These are phyloP conservation scores for Hoplodrina ambigua DNA, from an alignment of 2,888 invertebrate species.

Conservation along the genomic window DNA sequence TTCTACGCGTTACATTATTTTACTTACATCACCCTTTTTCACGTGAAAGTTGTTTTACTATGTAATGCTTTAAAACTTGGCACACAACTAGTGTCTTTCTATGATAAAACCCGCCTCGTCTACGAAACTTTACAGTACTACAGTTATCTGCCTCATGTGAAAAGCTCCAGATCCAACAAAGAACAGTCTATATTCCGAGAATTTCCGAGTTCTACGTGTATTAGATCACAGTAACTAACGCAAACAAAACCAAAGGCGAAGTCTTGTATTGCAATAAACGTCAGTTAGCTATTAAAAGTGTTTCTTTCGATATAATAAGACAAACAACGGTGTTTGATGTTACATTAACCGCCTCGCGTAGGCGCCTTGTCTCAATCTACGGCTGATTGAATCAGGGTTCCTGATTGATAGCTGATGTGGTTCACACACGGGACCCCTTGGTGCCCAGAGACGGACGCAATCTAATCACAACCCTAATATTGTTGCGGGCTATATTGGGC, in stretches of 20 bases:
- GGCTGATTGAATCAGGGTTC: constrained; percentile 63
- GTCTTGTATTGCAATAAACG: neutral
- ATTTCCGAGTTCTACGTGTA: neutral
- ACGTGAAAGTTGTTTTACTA: neutral
- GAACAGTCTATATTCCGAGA: neutral
- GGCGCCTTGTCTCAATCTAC: constrained; percentile 32
- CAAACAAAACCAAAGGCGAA: neutral
- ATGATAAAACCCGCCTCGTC: neutral
- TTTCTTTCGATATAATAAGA: constrained; percentile 1
- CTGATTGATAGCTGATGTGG: constrained; percentile 64
- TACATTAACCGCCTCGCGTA: constrained; percentile 22
- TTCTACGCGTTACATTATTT: too few relatives aligned
- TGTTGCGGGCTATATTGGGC: constrained; percentile 48
- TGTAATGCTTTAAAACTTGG: neutral
- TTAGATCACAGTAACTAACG: neutral
- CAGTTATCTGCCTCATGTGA: neutral
- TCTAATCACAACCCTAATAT: constrained; percentile 61
- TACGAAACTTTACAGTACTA: neutral
- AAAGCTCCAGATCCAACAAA: neutral
- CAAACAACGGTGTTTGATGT: constrained; percentile 40
- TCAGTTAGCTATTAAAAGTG: neutral
- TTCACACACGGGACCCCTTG: constrained; percentile 36
- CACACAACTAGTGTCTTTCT: neutral
- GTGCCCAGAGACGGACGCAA: constrained; percentile 53
- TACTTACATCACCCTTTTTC: neutral